Evolutionary conservation across 2,113 vertebrate genomes (phyloP).

Genomic region (Phylloscopus whistleri): DNA sequence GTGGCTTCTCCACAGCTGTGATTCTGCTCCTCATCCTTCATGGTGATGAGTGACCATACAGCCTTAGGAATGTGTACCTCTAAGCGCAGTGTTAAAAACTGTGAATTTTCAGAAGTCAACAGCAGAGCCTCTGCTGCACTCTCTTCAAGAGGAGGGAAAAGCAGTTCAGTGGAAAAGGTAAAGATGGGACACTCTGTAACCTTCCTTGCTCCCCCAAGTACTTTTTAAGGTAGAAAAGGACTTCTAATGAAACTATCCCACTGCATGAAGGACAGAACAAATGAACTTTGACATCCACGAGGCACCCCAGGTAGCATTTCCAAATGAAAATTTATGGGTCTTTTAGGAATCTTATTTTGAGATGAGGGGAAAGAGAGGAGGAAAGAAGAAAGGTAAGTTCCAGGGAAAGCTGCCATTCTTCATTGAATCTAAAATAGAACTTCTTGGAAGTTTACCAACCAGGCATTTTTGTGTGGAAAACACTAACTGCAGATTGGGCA

Average conservation of each 20-base stretch:
- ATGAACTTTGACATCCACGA: neutral
- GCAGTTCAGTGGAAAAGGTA: neutral
- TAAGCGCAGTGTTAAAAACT: neutral
- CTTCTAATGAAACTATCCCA: neutral
- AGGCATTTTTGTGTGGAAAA: constrained; percentile 55
- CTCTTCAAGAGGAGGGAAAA: neutral
- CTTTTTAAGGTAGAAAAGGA: neutral
- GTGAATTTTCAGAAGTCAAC: neutral
- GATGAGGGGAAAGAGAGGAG: neutral
- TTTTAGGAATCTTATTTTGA: neutral
- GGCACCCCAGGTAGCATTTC: neutral
- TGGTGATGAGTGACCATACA: neutral
- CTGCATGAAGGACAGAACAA: neutral
- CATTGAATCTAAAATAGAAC: constrained; percentile 30
- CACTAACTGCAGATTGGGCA: constrained; percentile 11
- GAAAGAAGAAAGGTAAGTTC: neutral
- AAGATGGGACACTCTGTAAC: neutral
- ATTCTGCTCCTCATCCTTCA: neutral
- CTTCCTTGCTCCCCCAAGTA: fast-evolving
- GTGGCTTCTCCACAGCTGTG: neutral
- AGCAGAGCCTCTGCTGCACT: neutral
- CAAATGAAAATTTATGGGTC: neutral
- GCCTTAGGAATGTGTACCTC: neutral
- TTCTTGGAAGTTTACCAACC: constrained; percentile 33
- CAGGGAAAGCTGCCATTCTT: constrained; percentile 28